These are phyloP conservation scores for Anadara kagoshimensis DNA, from an alignment of 1,140 invertebrate species.

Conservation along the genomic window DNA sequence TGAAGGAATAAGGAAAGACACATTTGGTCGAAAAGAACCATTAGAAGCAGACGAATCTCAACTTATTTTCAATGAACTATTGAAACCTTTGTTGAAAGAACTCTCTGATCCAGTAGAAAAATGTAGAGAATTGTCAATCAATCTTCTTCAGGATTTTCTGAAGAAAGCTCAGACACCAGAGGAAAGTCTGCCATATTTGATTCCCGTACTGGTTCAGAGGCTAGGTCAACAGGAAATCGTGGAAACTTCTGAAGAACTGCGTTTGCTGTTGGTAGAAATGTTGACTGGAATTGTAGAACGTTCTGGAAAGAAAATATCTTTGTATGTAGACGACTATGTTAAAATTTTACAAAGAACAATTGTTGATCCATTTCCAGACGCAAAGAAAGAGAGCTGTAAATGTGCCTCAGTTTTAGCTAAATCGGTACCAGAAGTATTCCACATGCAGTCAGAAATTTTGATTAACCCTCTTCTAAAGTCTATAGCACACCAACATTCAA, in stretches of 20 bases:
- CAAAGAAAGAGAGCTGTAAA: conserved; percentile 85
- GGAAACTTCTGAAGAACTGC: conserved; percentile 90
- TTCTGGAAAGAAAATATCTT: conserved; percentile 78
- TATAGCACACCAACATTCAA: conserved; percentile 87
- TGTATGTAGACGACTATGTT: conserved; percentile 85
- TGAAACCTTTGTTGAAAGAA: conserved; percentile 68
- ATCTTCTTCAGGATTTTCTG: conserved; percentile 56
- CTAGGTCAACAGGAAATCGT: conserved; percentile 85
- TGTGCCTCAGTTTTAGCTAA: conserved; percentile 81
- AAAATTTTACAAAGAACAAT: conserved; percentile 83
- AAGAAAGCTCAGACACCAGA: conserved; percentile 49
- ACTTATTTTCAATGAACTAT: conserved; percentile 61
- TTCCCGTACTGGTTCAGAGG: conserved; percentile 84
- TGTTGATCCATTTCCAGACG: conserved; percentile 84
- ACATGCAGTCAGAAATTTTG: conserved; percentile 82
- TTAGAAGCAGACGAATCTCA: conserved; percentile 48
- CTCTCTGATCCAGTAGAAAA: conserved; percentile 73
- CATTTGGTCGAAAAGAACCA: conserved; percentile 54
- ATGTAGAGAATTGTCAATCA: conserved; percentile 68
- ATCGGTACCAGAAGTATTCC: conserved; percentile 82
- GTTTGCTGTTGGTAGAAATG: conserved; percentile 81
- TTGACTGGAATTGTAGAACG: conserved; percentile 80
- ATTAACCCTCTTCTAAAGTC: conserved; percentile 83
- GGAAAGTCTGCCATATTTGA: conserved; percentile 83
- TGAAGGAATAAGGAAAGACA: conserved; percentile 69